phyloP scores from a whole-genome alignment of 2,888 invertebrate genomes.

The Epirrita christyi region DNA sequence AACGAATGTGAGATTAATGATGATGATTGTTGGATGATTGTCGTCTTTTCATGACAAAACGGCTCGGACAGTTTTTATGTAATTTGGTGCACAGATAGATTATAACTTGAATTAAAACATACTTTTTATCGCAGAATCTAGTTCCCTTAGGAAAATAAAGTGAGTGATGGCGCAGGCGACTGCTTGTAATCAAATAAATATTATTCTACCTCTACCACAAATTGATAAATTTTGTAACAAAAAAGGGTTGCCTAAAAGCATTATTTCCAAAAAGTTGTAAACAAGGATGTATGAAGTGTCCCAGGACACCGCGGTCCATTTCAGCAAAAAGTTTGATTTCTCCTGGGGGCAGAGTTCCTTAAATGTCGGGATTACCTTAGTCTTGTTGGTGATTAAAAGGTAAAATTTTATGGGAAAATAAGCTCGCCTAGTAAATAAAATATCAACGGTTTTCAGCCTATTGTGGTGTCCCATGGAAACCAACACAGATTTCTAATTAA shows the following conservation, averaged over 20 bases:
- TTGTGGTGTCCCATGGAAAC: neutral
- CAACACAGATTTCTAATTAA: constrained; percentile 2
- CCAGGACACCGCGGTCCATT: constrained; percentile 39
- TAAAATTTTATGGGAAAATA: constrained; percentile 11
- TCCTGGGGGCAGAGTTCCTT: constrained; percentile 40
- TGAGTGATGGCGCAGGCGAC: too few species aligned
- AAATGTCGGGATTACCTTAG: constrained; percentile 16
- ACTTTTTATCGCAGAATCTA: too few species aligned
- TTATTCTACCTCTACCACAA: too few species aligned
- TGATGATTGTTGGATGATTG: too few species aligned
- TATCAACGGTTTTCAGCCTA: constrained; percentile 1
- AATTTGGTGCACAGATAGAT: too few species aligned
- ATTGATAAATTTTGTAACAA: constrained; percentile 8
- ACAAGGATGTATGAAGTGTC: constrained; percentile 39
- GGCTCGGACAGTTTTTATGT: too few species aligned
- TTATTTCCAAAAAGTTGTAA: constrained; percentile 34
- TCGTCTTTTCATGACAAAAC: too few species aligned
- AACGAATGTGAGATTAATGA: too few species aligned
- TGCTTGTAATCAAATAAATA: too few species aligned
- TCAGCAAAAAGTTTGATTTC: constrained; percentile 57
- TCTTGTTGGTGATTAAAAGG: constrained; percentile 17
- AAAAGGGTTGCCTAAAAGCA: constrained; percentile 13
- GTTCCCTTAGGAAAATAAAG: too few species aligned
- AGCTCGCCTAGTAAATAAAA: neutral
- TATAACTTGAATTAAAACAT: too few species aligned